Evolutionary conservation across 2,888 invertebrate genomes (phyloP).

Genomic region (Mystacides longicornis): DNA sequence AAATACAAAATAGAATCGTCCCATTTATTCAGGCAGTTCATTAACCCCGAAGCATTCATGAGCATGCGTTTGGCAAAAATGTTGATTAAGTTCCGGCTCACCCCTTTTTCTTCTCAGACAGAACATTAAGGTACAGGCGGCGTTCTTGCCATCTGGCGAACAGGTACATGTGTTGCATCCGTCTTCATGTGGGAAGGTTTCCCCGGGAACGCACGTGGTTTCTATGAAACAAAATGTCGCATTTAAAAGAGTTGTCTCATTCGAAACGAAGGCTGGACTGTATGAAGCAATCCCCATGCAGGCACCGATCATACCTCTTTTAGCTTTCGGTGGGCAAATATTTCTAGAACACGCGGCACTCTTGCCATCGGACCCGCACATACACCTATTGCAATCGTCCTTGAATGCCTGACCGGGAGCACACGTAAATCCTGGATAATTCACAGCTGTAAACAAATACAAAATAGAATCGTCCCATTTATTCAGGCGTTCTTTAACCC

Average conservation of each 20-base stretch:
- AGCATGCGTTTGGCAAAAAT: no score
- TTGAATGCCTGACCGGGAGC: constrained; percentile 37
- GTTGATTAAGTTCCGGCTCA: no score
- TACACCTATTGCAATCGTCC: constrained; percentile 42
- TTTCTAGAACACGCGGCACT: constrained; percentile 29
- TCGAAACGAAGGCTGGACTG: no score
- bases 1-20: no score
- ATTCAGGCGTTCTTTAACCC: no score
- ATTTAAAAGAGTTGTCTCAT: no score
- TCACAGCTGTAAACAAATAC: not conserved
- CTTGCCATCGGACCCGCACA: constrained; percentile 38
- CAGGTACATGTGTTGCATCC: constrained; percentile 48
- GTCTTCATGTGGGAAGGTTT: constrained; percentile 31
- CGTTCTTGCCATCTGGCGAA: constrained; percentile 39
- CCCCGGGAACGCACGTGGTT: constrained; percentile 31
- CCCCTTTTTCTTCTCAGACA: not conserved
- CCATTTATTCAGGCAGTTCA: no score
- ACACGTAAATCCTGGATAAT: constrained; percentile 15
- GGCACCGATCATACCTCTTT: constrained; percentile 2
- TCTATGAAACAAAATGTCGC: no score
- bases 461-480: no score
- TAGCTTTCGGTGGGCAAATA: constrained; percentile 3
- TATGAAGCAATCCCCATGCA: no score
- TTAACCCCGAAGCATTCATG: no score
- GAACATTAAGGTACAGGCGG: constrained; percentile 36